These are phyloP conservation scores for Abscondita cerata DNA, from an alignment of 2,888 invertebrate species.

Conservation along the genomic window DNA sequence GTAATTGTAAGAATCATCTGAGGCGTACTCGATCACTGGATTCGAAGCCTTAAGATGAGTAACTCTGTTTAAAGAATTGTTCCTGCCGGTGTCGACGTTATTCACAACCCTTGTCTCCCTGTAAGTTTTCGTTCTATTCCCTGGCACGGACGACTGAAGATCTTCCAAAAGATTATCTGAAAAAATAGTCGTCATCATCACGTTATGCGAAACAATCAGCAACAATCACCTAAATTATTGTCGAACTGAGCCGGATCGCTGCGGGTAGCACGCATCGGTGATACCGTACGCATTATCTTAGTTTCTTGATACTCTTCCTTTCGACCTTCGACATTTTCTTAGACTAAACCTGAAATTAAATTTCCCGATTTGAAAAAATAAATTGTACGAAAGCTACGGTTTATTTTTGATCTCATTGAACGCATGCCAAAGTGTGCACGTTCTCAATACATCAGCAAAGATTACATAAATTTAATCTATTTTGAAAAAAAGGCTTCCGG, in stretches of 20 bases:
- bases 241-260: conserved; percentile 55
- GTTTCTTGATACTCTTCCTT: conserved; percentile 57
- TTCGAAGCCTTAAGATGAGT: conserved; percentile 52
- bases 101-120: conserved; percentile 45
- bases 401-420: too few species aligned
- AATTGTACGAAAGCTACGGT: too few species aligned
- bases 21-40: conserved; percentile 55
- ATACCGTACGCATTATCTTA: conserved; percentile 52
- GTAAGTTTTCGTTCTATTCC: conserved; percentile 50
- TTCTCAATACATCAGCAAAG: too few species aligned
- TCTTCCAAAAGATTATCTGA: conserved; percentile 58
- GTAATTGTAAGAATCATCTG: conserved; percentile 56
- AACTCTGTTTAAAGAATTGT: conserved; percentile 52
- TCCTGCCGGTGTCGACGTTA: conserved; percentile 44
- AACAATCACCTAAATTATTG: conserved; percentile 53
- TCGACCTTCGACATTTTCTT: conserved; percentile 55
- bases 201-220: not conserved
- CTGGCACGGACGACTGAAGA: conserved; percentile 57
- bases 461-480: too few species aligned
- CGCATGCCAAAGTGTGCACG: too few species aligned
- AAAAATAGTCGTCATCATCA: conserved; percentile 18
- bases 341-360: too few species aligned
- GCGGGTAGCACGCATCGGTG: conserved; percentile 48
- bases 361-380: too few species aligned
- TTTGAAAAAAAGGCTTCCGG: too few species aligned